Base-by-base conservation (phyloP, 2,113 vertebrate species). In the Entosphenus tridentatus region DNA sequence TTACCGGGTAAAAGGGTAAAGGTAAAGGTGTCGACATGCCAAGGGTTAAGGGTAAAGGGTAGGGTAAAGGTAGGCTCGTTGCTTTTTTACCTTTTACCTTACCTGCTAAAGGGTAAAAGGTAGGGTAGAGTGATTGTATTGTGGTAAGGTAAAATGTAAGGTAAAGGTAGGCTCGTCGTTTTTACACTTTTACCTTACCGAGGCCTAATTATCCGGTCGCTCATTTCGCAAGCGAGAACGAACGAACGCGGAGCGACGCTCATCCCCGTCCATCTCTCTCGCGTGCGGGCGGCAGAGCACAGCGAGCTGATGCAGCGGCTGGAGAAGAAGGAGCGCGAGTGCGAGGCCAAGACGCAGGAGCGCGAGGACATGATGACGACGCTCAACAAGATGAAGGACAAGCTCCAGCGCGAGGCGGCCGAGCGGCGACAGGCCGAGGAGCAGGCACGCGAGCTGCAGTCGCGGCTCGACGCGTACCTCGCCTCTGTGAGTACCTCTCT, bases 321-420 rank as follows among this genome's bases (percentile, higher is more conserved):
- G 76, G 95, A 98, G 58, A 96, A 96, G 80, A 96, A 96, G 73
- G 95, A 98, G 74, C 74, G 95, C 1, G 95, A 98, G 72, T 98
- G 95, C 12, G 95, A 98, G 0, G 91, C 86, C 74, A 98, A 98
- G 81, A 84, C 89, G 11, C 92, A 95, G 75, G 95, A 98, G 82
- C 96, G 96, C 72, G 95, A 98, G 13, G 92, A 96, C 76, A 97
- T 96, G 91, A 95, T 97, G 95, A 87, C 92, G 80, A 96, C 95
- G 0, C 83, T 98, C 74, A 97, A 91, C 77, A 96, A 96, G 80
- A 98, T 98, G 95, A 98, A 98, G 78, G 95, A 98, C 78, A 98
- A 98, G 73, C 84, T 98, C 72, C 92, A 97, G 72, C 93, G 87
- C 74, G 95, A 98, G 77, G 84, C 82, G 16, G 83, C 74, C 0